phyloP scores from a whole-genome alignment of 2,113 vertebrate species.

The Dasyornis broadbenti region DNA sequence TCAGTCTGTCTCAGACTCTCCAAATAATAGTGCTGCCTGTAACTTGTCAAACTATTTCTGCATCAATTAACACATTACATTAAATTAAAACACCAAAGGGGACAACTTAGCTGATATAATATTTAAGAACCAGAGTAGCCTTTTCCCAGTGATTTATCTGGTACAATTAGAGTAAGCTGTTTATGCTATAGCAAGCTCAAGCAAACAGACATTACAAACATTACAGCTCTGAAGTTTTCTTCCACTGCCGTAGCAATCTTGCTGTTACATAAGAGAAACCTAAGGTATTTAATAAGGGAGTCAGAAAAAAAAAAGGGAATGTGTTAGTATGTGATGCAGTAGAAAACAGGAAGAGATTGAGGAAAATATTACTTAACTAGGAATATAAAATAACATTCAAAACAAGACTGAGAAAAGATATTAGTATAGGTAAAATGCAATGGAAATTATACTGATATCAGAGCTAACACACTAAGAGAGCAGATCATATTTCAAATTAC shows the following conservation, averaged over 20 bases:
- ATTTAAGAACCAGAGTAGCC: background rate
- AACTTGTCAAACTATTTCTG: slow-evolving; percentile 1
- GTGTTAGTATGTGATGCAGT: background rate
- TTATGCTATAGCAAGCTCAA: background rate
- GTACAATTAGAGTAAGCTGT: background rate
- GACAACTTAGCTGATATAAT: slow-evolving; percentile 4
- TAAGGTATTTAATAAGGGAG: background rate
- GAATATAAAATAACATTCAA: background rate
- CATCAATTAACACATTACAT: slow-evolving; percentile 38
- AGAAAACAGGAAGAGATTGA: background rate
- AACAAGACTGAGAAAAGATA: background rate
- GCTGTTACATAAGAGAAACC: background rate
- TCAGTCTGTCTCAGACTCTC: background rate
- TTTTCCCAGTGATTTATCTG: slow-evolving; percentile 12
- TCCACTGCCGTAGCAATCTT: background rate
- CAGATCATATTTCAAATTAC: background rate
- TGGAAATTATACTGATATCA: background rate
- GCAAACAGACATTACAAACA: background rate
- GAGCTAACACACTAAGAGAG: background rate
- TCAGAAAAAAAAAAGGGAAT: background rate
- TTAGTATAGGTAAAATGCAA: background rate
- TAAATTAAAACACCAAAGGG: slow-evolving; percentile 41
- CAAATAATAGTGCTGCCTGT: background rate
- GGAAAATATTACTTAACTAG: background rate
- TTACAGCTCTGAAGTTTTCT: background rate